Conservation (phyloP, 1,140 invertebrate species). For the Babylonia areolata region DNA sequence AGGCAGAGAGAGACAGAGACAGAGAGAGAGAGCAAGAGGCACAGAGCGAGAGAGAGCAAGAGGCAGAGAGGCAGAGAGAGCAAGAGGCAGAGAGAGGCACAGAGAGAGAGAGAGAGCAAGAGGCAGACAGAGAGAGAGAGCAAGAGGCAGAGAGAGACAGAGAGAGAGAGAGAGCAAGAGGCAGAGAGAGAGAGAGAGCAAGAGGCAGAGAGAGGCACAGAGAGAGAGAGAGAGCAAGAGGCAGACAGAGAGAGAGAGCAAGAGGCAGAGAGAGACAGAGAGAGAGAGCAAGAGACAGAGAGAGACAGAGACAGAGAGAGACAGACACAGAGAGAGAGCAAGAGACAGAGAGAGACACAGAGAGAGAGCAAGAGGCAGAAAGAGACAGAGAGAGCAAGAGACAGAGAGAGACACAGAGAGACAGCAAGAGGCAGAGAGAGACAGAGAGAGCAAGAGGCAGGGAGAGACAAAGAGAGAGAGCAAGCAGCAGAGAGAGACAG, state of each 20-base stretch:
- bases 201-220: background rate
- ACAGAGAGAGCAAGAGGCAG: background rate
- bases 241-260: background rate
- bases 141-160: no score
- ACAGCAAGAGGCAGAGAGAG: background rate
- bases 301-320: background rate
- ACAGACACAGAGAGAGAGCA: background rate
- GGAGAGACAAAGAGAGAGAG: background rate
- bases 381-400: background rate
- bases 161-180: background rate
- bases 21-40: background rate
- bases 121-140: background rate
- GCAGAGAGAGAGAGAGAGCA: background rate
- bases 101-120: background rate
- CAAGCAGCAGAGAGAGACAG: background rate
- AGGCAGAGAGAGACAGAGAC: background rate
- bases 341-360: background rate
- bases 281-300: background rate
- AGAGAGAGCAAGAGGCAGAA: background rate
- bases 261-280: no score
- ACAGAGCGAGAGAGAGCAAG: background rate
- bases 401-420: no score
- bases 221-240: background rate
- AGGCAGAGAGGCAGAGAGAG: background rate
- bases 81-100: background rate